These are phyloP conservation scores for Chesias legatella DNA, from an alignment of 2,888 invertebrate genomes.

Conservation along the genomic window DNA sequence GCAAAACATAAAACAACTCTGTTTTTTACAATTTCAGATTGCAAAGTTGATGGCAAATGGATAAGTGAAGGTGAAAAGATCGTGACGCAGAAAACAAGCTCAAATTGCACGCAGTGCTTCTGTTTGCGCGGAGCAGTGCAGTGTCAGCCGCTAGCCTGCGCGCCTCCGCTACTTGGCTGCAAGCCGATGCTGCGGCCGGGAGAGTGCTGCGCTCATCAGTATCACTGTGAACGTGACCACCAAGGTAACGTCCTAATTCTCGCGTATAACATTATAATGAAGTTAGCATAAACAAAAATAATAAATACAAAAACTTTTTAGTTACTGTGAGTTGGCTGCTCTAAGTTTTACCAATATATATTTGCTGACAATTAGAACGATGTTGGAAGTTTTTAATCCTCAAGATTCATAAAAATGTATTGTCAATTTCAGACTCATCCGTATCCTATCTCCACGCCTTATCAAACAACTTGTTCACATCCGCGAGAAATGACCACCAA, in stretches of 20 bases:
- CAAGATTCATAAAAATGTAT: background rate
- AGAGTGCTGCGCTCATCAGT: constrained; percentile 92
- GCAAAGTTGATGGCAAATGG: constrained; percentile 80
- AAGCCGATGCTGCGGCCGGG: constrained; percentile 86
- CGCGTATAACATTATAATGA: background rate
- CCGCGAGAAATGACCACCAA: constrained; percentile 48
- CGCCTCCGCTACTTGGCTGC: constrained; percentile 88
- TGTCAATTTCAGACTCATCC: constrained; percentile 33
- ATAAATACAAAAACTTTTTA: background rate
- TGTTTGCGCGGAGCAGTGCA: constrained; percentile 86
- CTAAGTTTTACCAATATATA: too few species aligned
- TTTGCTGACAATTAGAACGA: too few species aligned
- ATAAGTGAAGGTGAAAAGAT: constrained; percentile 87
- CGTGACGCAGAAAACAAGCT: constrained; percentile 66
- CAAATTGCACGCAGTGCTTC: constrained; percentile 89
- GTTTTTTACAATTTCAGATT: constrained; percentile 79
- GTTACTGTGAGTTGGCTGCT: too few species aligned
- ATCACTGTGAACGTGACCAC: constrained; percentile 82
- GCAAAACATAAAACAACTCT: too few species aligned
- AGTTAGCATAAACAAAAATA: background rate
- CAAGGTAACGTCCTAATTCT: constrained; percentile 23
- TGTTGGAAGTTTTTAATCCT: background rate
- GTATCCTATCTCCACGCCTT: constrained; percentile 23
- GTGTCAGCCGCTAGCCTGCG: constrained; percentile 88
- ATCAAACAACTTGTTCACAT: constrained; percentile 39